Percentiles rank a stretch among this genome's conserved stretches.
Conservation (phyloP, 2,888 invertebrate genomes). For the Sarcophaga rosellei region DNA sequence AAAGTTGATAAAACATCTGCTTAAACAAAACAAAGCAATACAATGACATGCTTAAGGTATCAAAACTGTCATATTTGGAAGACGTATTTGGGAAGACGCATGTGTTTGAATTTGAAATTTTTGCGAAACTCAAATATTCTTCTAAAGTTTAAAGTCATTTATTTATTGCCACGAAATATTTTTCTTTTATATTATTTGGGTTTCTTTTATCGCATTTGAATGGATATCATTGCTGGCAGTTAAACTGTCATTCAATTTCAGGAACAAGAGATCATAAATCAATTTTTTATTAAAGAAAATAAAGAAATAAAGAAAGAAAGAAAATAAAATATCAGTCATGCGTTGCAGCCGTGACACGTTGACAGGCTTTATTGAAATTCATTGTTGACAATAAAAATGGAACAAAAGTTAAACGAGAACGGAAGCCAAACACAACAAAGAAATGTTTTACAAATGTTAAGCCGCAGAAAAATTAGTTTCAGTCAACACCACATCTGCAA, state of each 20-base stretch:
- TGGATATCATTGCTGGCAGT: neutral
- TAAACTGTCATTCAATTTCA: conserved; percentile 13
- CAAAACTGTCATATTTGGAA: neutral
- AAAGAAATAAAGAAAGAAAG: neutral
- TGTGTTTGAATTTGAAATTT: neutral
- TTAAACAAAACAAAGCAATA: too few species aligned
- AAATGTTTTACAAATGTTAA: neutral
- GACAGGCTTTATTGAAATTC: conserved; percentile 63
- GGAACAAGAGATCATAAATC: conserved; percentile 51
- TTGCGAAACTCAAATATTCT: neutral
- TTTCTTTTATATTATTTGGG: neutral
- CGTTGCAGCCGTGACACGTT: conserved; percentile 41
- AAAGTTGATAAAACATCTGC: conserved; percentile 17
- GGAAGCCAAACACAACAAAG: neutral
- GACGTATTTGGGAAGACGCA: neutral
- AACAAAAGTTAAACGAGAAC: conserved; percentile 15
- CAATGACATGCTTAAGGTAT: neutral
- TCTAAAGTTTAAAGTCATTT: too few species aligned
- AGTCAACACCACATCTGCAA: too few species aligned
- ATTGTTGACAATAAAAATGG: conserved; percentile 52
- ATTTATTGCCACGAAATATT: too few species aligned
- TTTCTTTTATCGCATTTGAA: too few species aligned
- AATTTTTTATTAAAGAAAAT: conserved; percentile 53
- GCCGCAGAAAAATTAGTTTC: neutral
- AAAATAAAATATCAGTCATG: conserved; percentile 48